A percentile compares a stretch with the other conserved stretches of the same genome.
Conservation (phyloP, 2,888 invertebrate genomes). For the Epinotia bilunana region DNA sequence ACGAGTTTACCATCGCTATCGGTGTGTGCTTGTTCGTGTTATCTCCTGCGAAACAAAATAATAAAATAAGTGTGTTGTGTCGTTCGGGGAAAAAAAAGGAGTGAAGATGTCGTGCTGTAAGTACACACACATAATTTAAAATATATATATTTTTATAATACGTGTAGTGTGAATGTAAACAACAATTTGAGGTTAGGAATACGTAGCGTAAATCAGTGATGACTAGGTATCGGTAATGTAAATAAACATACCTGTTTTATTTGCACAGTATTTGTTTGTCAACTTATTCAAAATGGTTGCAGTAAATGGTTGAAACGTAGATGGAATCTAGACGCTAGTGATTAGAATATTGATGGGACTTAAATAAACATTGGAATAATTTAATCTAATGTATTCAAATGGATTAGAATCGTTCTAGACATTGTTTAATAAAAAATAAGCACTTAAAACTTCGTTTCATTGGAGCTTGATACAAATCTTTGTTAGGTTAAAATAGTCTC, state of each 20-base stretch:
- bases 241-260: not conserved
- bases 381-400: conserved; percentile 13
- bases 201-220: not conserved
- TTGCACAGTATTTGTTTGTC: not conserved
- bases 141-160: not conserved
- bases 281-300: not conserved
- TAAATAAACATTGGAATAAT: not conserved
- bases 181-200: conserved; percentile 2
- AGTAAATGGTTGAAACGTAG: conserved; percentile 8
- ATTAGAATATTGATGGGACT: conserved; percentile 9
- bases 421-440: not conserved
- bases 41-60: conserved; percentile 27
- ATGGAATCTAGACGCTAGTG: not conserved
- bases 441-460: not conserved
- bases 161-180: not conserved
- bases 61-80: not conserved
- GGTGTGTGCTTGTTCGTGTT: conserved; percentile 26
- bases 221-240: not conserved
- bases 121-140: conserved; percentile 22
- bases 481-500: not conserved
- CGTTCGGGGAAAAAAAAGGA: not conserved
- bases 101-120: conserved; percentile 39
- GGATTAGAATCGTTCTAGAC: not conserved
- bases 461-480: not conserved
- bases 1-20: conserved; percentile 11